These are phyloP conservation scores for Myotis planiceps DNA, from an alignment of 2,797 vertebrate species.

Conservation along the genomic window DNA sequence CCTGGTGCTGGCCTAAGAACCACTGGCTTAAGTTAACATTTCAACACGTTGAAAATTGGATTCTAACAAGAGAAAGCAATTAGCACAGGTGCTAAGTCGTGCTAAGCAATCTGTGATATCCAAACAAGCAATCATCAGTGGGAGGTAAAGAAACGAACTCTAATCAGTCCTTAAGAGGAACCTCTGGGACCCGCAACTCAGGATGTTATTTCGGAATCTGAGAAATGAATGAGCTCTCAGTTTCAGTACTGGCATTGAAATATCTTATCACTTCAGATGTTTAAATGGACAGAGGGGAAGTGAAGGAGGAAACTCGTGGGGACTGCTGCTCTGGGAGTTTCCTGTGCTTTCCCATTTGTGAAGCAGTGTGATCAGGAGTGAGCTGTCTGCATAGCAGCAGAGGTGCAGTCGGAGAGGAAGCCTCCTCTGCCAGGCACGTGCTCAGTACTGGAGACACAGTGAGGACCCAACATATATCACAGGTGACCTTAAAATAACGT, in stretches of 20 bases:
- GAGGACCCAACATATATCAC: not conserved
- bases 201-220: slow-evolving; percentile 37
- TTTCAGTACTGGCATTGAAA: slow-evolving; percentile 41
- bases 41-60: slow-evolving; percentile 66
- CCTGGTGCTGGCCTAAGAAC: not conserved
- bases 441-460: not conserved
- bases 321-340: slow-evolving; percentile 21
- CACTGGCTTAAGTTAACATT: slow-evolving; percentile 19
- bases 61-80: slow-evolving; percentile 72
- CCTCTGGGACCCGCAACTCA: slow-evolving; percentile 59
- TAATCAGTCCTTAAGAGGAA: slow-evolving; percentile 79
- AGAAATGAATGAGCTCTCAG: slow-evolving; percentile 67
- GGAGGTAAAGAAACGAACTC: slow-evolving; percentile 71
- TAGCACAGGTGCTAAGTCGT: slow-evolving; percentile 79
- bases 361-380: not conserved
- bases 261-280: slow-evolving; percentile 58
- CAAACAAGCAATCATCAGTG: slow-evolving; percentile 69
- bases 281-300: slow-evolving; percentile 51
- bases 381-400: not conserved
- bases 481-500: not conserved
- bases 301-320: not conserved
- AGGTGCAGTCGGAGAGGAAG: not conserved
- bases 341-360: not conserved
- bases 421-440: not conserved
- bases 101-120: slow-evolving; percentile 71